Evolutionary conservation across 2,113 vertebrate species (phyloP).

Genomic region (Dicrurus megarhynchus): DNA sequence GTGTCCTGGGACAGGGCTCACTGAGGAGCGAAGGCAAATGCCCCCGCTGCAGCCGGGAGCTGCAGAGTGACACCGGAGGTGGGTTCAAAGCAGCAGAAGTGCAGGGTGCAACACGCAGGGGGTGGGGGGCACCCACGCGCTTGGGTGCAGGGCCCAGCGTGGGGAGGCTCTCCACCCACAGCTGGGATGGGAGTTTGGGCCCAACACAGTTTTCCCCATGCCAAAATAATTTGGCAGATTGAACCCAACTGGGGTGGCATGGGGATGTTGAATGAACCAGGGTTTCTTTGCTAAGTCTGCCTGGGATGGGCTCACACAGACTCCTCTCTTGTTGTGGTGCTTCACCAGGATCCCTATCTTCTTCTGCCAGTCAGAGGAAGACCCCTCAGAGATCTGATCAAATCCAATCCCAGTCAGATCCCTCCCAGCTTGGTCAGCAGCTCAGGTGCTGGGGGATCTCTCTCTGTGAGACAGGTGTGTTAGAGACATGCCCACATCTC

Average conservation of each 20-base stretch:
- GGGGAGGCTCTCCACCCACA: background rate
- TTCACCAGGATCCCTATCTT: background rate
- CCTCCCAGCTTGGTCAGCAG: background rate
- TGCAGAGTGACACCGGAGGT: background rate
- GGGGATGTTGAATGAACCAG: fast-evolving
- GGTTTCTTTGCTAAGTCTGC: background rate
- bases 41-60: fast-evolving
- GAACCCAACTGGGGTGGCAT: background rate
- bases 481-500: background rate
- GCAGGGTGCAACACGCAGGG: background rate
- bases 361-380: background rate
- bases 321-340: background rate
- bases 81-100: background rate
- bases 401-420: fast-evolving
- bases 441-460: background rate
- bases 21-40: fast-evolving
- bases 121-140: background rate
- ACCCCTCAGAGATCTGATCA: background rate
- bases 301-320: fast-evolving
- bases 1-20: background rate
- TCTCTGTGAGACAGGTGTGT: background rate
- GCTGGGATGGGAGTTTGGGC: background rate
- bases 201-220: background rate
- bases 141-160: background rate
- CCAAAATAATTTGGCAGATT: background rate